Evolutionary conservation across 2,113 vertebrate species (phyloP), one percentile per base, ranked within the genome.

Genomic region (Gavialis gangeticus): DNA sequence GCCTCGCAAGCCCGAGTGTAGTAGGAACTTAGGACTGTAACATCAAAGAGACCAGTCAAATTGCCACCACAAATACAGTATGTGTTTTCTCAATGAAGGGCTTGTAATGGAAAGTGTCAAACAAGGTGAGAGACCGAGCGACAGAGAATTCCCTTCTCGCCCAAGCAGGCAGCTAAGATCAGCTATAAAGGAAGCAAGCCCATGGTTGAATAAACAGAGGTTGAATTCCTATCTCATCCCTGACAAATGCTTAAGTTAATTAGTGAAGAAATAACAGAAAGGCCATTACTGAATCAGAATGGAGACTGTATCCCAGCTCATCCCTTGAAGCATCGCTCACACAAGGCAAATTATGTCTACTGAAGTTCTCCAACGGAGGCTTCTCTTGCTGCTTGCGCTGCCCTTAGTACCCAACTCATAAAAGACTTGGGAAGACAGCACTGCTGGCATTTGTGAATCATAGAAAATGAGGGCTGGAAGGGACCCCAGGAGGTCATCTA

Each of bases 361-460:
- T 93, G 95, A 91, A 55, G 5, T 56, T 30, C 28, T 22, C 64
- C 30, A 13, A 24, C 25, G 46, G 34, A 37, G 91, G 69, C 75
- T 79, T 85, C 90, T 89, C 54, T 2, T 64, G 90, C 90, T 0
- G 30, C 88, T 93, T 94, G 92, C 28, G 95, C 96, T 96, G 96
- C 96, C 96, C 93, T 21, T 96, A 84, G 93, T 95, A 92, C 94
- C 95, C 95, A 92, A 28, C 90, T 94, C 90, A 90, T 82, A 91
- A 93, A 96, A 94, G 95, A 94, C 92, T 71, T 21, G 92, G 95
- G 82, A 79, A 95, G 96, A 95, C 94, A 97, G 94, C 64, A 3
- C 93, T 94, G 88, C 93, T 91, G 93, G 93, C 93, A 95, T 95
- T 92, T 85, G 56, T 95, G 90, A 46, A 46, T 46, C 46, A 46